phyloP scores from a whole-genome alignment of 2,113 vertebrate species.

The Salvelinus namaycush region DNA sequence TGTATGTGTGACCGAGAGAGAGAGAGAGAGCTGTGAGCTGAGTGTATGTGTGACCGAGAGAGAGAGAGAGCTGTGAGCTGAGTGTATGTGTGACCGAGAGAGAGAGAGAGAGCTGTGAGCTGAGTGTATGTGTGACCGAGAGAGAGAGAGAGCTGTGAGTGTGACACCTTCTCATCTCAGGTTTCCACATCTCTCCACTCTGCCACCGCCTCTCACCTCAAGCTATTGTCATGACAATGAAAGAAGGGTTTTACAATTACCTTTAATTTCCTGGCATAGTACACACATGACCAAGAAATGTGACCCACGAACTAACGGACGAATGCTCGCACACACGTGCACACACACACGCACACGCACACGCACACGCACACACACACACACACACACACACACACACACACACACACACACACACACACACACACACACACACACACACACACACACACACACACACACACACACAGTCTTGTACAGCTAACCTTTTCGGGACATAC shows the following conservation, averaged over 20 bases:
- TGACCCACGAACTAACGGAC: no score
- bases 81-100: no score
- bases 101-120: no score
- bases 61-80: no score
- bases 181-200: background rate
- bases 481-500: no score
- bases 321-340: background rate
- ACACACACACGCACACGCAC: background rate
- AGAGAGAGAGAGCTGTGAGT: no score
- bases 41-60: no score
- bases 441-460: no score
- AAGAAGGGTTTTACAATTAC: background rate
- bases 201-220: background rate
- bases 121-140: no score
- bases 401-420: background rate
- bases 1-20: no score
- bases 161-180: background rate
- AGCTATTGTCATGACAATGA: background rate
- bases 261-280: background rate
- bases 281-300: background rate
- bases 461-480: no score
- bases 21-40: no score
- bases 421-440: background rate
- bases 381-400: background rate
- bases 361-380: background rate